A percentile compares a stretch with the other conserved stretches of the same genome.
These are phyloP conservation scores for Cossypha caffra DNA, from an alignment of 2,797 vertebrate genomes.

Conservation along the genomic window DNA sequence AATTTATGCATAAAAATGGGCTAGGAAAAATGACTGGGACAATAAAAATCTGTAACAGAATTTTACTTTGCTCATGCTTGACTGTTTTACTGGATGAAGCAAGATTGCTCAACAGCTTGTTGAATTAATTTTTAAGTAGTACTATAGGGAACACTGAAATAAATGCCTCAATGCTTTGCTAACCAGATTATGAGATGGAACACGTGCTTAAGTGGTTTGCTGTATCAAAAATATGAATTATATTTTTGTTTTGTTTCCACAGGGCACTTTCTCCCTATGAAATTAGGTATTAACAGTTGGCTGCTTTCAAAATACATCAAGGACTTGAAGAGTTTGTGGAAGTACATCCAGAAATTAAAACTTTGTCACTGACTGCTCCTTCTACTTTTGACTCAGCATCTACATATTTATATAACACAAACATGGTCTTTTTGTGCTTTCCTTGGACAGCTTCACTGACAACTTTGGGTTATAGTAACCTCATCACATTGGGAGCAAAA, in stretches of 20 bases:
- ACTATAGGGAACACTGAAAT: neutral
- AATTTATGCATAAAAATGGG: neutral
- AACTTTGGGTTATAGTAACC: neutral
- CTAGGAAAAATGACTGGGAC: neutral
- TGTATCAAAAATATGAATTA: neutral
- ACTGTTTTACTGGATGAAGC: neutral
- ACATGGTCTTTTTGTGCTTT: neutral
- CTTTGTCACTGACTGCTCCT: neutral
- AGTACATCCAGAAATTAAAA: neutral
- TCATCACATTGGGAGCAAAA: neutral
- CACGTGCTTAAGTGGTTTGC: neutral
- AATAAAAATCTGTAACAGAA: neutral
- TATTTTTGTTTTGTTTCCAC: neutral
- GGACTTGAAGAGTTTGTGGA: neutral
- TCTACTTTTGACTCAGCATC: neutral
- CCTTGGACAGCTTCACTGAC: neutral
- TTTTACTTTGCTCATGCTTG: neutral
- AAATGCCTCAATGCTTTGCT: neutral
- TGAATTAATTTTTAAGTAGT: conserved; percentile 11
- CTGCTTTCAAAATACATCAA: neutral
- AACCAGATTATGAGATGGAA: neutral
- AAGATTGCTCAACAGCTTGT: neutral
- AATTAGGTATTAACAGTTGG: neutral
- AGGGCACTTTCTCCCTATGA: neutral
- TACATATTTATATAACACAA: neutral